Evolutionary conservation across 2,888 invertebrate species (phyloP).

Genomic region (Drosophila gaucha): DNA sequence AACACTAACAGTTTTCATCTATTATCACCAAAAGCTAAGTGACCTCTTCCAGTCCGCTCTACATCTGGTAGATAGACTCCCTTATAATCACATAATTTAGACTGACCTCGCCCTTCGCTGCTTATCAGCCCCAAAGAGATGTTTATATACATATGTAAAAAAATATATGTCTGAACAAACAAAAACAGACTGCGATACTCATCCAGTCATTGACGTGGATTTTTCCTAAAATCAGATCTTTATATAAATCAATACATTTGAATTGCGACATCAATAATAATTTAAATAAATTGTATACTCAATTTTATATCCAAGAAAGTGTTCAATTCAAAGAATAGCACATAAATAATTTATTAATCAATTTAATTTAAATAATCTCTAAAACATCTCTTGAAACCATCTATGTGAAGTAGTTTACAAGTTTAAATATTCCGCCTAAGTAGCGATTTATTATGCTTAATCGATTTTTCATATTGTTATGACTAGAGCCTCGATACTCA

Average conservation of each 20-base stretch:
- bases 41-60: not conserved
- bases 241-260: not conserved
- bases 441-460: not conserved
- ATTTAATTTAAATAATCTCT: too few relatives aligned
- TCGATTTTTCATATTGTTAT: not conserved
- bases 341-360: too few relatives aligned
- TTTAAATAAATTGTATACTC: too few relatives aligned
- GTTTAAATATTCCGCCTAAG: slow-evolving; percentile 9
- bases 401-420: too few relatives aligned
- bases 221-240: not conserved
- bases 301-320: too few relatives aligned
- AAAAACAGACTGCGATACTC: not conserved
- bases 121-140: slow-evolving; percentile 21
- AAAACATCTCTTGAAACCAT: too few relatives aligned
- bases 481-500: not conserved
- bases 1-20: not conserved
- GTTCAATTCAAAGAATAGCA: too few relatives aligned
- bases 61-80: not conserved
- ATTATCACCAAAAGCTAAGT: slow-evolving; percentile 1
- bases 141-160: not conserved
- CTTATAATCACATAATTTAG: slow-evolving; percentile 17
- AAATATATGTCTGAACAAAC: not conserved
- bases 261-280: not conserved
- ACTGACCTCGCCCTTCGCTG: slow-evolving; percentile 45
- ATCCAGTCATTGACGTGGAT: too few relatives aligned